Base-by-base conservation (phyloP, 2,888 invertebrate species). In the Lasioglossum malachurum region DNA sequence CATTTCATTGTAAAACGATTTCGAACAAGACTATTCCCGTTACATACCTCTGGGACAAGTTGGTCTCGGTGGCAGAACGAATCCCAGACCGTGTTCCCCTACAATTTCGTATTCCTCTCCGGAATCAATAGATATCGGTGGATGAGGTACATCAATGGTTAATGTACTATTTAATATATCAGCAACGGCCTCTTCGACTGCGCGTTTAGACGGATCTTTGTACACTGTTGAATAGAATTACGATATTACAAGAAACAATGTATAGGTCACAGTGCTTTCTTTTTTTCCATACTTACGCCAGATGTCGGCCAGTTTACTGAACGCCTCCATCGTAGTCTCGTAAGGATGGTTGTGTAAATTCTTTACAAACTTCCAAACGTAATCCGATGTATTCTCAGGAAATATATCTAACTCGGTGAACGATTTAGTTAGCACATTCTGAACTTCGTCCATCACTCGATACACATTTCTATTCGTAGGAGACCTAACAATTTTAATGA, bases 391-490 rank as follows among this genome's bases (percentile, higher is more conserved):
- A 78, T 96, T 96, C 91, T 98, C 97, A 31, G 97, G 96, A 93
- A 98, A 98, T 84, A 99, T 96, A 93, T 98, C 97, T 87, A 99
- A 95, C 91, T 98, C 98, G 5, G 98, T 98, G 94, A 99, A 99
- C 0, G 99, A 98, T 94, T 97, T 97, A 90, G 97, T 97, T 87
- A 99, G 94, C 44, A 97, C 98, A 89, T 97, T 97, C 0, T 95
- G 95, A 84, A 96, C 96, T 27, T 96, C 96, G 84, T 97, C 97
- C 2, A 97, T 96, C 2, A 99, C 97, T 27, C 98, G 95, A 94
- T 97, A 98, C 71, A 97, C 95, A 91, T 97, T 96, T 83, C 97
- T 97, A 90, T 98, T 98, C 84, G 97, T 96, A 84, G 97, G 96
- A 0, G 98, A 97, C 89, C 97, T 97, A 4, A 96, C 96, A 2